Percentiles rank a stretch among this genome's conserved stretches.
Conservation (phyloP, 2,888 invertebrate genomes). For the Ferrisia virgata region DNA sequence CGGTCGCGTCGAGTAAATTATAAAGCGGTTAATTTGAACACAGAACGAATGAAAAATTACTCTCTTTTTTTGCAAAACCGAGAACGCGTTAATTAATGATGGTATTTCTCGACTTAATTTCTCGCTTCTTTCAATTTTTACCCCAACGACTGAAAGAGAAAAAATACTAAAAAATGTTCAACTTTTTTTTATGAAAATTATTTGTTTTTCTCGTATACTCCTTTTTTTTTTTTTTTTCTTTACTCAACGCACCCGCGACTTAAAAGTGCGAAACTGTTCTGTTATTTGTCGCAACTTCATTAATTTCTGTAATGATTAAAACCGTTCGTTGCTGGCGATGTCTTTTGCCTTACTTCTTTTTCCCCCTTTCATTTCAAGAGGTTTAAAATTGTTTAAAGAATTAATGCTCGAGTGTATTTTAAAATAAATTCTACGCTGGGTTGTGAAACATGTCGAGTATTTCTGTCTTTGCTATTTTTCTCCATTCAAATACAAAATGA, state of each 20-base stretch:
- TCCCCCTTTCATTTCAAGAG: neutral
- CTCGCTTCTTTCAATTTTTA: neutral
- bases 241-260: neutral
- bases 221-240: neutral
- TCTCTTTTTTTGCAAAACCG: neutral
- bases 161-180: neutral
- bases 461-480: neutral
- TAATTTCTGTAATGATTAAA: conserved; percentile 14
- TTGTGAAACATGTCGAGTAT: neutral
- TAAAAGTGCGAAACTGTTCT: neutral
- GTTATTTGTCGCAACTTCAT: conserved; percentile 14
- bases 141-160: neutral
- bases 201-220: neutral
- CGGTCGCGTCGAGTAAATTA: neutral
- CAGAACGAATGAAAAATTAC: conserved; percentile 14
- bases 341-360: neutral
- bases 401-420: neutral
- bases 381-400: conserved; percentile 6
- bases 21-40: conserved; percentile 6
- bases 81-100: conserved; percentile 14
- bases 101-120: conserved; percentile 1
- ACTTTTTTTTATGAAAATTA: conserved; percentile 8
- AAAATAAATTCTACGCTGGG: neutral
- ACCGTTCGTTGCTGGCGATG: neutral
- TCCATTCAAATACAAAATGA: neutral